Base-by-base conservation (phyloP, 2,888 invertebrate genomes). In the Sphecodes monilicornis region DNA sequence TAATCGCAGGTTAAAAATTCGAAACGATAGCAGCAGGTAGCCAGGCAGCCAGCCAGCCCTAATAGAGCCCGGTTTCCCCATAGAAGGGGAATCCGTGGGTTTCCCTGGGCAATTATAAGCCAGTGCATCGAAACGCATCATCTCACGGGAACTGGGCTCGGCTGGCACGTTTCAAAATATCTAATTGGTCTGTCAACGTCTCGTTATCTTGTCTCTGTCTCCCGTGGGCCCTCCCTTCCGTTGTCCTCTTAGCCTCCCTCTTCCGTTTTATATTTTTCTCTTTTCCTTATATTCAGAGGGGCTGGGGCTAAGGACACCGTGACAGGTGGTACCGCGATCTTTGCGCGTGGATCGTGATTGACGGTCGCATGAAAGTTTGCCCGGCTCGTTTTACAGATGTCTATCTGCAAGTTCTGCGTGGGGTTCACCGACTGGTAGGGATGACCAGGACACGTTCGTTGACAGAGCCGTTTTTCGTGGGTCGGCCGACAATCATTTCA, bases 111-210 rank as follows among this genome's bases (percentile, higher is more conserved):
- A 85, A 89, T 88, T 86, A 86, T 64, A 82, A 78, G 78, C 74
- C 76, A 78, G 75, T 64, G 54, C 79, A 80, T 57, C 82, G 87
- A 87, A 86, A 89, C 81, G 83, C 79, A 86, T 89, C 86, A 85
- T 88, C 78, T 66, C 13, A 69, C 41, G 81, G 80, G 80, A 87
- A 85, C 84, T 82, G 18, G 29, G 29, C 16, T 29, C 6, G 60
- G 88, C 88, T 79, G 82, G 84, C 86, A 79, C 89, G 82, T 89
- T 89, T 88, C 92, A 91, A 91, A 90, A 92, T 92, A 92, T 92
- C 92, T 94, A 94, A 94, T 94, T 94, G 93, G 93, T 90, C 92
- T 92, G 93, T 94, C 94, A 93, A 91, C 92, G 93, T 93, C 93
- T 93, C 92, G 93, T 93, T 94, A 93, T 92, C 91, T 89, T 88